Conservation (phyloP, 2,113 vertebrate genomes). For the Pseudolaguvia tuberculata region DNA sequence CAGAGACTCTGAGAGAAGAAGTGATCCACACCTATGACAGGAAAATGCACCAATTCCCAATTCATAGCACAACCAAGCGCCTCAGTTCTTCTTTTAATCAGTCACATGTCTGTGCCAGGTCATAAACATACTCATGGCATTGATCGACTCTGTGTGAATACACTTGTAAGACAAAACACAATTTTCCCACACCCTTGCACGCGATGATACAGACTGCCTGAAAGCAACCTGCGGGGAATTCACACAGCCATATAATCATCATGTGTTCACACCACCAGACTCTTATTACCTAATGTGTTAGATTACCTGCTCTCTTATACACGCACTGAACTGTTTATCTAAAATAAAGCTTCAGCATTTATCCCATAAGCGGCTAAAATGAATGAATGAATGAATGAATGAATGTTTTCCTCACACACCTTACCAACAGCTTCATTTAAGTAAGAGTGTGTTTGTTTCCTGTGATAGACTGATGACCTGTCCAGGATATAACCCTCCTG, state of each 20-base stretch:
- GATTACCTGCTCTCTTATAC: constrained; percentile 16
- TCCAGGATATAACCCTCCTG: neutral
- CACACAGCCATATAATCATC: constrained; percentile 14
- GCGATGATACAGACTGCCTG: neutral
- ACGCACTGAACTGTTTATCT: constrained; percentile 20
- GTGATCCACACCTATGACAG: neutral
- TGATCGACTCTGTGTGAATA: constrained; percentile 3
- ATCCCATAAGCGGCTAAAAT: neutral
- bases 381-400: no score
- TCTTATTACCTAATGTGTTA: constrained; percentile 30
- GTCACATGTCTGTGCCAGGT: no score
- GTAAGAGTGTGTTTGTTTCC: no score
- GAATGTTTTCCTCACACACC: neutral
- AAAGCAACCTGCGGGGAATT: neutral
- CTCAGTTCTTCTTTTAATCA: neutral
- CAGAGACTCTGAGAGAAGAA: neutral
- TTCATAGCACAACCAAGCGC: neutral
- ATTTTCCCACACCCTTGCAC: neutral
- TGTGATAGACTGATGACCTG: neutral
- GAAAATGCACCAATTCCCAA: neutral
- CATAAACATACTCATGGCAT: neutral
- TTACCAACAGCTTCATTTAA: constrained; percentile 28
- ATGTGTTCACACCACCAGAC: constrained; percentile 5
- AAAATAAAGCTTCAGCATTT: constrained; percentile 20
- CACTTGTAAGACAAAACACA: neutral